Evolutionary conservation across 2,113 vertebrate species (phyloP), one percentile per base, ranked within the genome.

Genomic region (Rostratula benghalensis): DNA sequence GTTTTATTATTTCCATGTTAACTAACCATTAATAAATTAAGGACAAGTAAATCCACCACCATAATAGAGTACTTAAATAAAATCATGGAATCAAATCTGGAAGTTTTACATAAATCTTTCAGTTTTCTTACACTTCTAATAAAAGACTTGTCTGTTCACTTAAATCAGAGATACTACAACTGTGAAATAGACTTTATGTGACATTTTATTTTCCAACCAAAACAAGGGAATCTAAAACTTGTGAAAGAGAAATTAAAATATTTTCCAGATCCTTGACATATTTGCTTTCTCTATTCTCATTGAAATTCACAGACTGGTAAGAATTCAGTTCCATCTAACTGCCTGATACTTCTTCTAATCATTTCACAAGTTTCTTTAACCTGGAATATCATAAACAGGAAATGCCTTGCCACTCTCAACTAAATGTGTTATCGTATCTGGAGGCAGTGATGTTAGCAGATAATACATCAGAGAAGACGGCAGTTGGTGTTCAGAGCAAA

Each of bases 401-500:
- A 96, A 96, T 95, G 90, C 86, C 63, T 95, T 95, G 86, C 83
- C 85, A 87, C 63, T 92, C 63, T 95, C 41, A 85, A 6, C 56
- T 89, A 45, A 79, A 93, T 79, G 60, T 94, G 87, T 80, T 95
- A 56, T 64, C 8, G 48, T 76, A 90, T 83, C 69, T 92, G 79
- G 63, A 79, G 82, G 73, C 71, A 83, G 73, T 89, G 93, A 96
- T 86, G 87, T 92, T 88, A 95, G 73, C 92, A 95, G 70, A 93
- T 96, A 97, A 97, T 92, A 71, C 53, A 96, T 95, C 95, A 93
- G 70, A 94, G 89, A 94, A 90, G 88, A 96, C 90, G 93, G 83
- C 94, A 91, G 95, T 97, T 97, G 95, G 76, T 92, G 80, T 85
- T 95, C 89, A 51, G 61, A 77, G 83, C 25, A 97, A 97, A 97